phyloP scores from a whole-genome alignment of 2,888 invertebrate genomes.

The Aromia moschata region DNA sequence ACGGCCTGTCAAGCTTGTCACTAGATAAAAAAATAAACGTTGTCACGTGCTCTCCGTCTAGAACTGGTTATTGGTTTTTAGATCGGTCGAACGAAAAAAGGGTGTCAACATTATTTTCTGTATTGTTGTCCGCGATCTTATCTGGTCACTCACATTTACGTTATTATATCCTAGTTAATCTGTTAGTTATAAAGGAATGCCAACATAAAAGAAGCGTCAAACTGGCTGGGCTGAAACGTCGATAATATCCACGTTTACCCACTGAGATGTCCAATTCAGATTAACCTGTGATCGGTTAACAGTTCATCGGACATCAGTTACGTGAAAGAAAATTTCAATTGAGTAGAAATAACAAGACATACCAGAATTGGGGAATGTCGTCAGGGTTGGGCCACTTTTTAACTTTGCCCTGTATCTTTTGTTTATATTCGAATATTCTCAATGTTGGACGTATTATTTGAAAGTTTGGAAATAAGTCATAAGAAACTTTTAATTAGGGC shows the following conservation, averaged over 20 bases:
- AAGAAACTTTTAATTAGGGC: no score
- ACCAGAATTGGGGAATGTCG: no score
- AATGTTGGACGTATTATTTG: no score
- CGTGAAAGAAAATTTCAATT: background rate
- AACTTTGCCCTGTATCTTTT: no score
- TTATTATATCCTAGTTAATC: conserved; percentile 35
- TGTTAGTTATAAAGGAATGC: conserved; percentile 31
- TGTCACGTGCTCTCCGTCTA: conserved; percentile 29
- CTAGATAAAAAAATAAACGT: conserved; percentile 24
- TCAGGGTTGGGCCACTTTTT: no score
- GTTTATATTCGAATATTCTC: no score
- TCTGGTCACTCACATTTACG: conserved; percentile 29
- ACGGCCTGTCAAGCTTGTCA: conserved; percentile 25
- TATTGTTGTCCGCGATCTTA: conserved; percentile 35
- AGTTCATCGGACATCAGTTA: conserved; percentile 22
- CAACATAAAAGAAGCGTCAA: conserved; percentile 36
- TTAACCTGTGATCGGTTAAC: conserved; percentile 32
- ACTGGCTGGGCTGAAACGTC: conserved; percentile 32
- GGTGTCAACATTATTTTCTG: conserved; percentile 39
- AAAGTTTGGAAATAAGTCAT: no score
- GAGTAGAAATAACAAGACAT: no score
- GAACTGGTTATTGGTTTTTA: conserved; percentile 31
- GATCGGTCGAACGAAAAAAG: conserved; percentile 26
- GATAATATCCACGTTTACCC: conserved; percentile 28
- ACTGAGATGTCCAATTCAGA: conserved; percentile 29